Evolutionary conservation across 2,113 vertebrate genomes (phyloP).

Genomic region (Bettongia penicillata): DNA sequence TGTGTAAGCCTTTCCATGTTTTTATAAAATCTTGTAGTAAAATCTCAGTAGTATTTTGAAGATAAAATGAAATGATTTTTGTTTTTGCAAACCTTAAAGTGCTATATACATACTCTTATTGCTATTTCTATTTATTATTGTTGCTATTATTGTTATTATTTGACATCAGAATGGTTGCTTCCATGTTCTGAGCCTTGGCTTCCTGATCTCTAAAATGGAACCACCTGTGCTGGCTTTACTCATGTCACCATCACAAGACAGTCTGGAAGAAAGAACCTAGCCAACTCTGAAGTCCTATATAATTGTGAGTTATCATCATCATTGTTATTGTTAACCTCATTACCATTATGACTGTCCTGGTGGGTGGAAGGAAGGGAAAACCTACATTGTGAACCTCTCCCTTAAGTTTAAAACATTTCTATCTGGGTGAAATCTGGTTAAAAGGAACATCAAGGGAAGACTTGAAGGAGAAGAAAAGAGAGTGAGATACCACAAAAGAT

Average conservation of each 20-base stretch:
- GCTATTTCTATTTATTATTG: neutral
- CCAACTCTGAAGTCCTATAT: neutral
- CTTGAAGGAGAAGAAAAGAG: neutral
- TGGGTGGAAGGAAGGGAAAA: neutral
- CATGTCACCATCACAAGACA: neutral
- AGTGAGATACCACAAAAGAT: neutral
- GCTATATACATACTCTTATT: neutral
- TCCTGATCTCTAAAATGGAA: neutral
- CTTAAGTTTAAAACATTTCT: neutral
- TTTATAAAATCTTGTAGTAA: too few species aligned
- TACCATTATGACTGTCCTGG: neutral
- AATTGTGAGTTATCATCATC: neutral
- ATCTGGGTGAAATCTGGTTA: neutral
- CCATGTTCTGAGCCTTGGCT: neutral
- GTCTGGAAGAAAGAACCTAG: neutral
- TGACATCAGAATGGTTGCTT: neutral
- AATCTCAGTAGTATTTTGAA: neutral
- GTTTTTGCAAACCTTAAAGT: neutral
- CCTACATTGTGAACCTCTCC: neutral
- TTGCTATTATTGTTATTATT: neutral
- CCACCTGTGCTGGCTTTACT: neutral
- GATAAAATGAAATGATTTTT: neutral
- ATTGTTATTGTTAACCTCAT: neutral
- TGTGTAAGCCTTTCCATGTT: too few species aligned
- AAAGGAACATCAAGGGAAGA: neutral